Percentiles rank a stretch among this genome's conserved stretches.
phyloP scores from a whole-genome alignment of 1,140 invertebrate genomes.

The Lepidurus packardi region DNA sequence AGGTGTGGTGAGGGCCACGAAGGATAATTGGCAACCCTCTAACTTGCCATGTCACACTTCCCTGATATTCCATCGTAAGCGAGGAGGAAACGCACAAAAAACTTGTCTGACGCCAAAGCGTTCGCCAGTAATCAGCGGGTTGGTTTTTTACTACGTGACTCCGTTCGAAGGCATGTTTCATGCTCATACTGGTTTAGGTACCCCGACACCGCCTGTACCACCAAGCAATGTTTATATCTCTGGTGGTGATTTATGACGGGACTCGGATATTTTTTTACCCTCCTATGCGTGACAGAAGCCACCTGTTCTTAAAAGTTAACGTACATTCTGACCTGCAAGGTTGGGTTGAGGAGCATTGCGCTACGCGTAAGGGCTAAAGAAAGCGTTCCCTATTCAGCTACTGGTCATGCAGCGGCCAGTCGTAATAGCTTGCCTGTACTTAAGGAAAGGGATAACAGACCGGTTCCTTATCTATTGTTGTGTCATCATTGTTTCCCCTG shows the following conservation, averaged over 20 bases:
- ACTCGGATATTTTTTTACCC: neutral
- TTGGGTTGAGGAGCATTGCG: neutral
- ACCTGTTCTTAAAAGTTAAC: constrained; percentile 10
- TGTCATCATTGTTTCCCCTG: neutral
- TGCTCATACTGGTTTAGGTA: neutral
- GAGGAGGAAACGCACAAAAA: neutral
- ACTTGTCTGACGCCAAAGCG: neutral
- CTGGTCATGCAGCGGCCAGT: neutral
- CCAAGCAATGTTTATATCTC: neutral
- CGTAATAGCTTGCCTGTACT: neutral
- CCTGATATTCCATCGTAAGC: neutral
- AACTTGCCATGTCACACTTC: constrained; percentile 4
- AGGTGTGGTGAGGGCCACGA: neutral
- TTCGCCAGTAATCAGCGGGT: neutral
- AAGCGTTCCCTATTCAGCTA: neutral
- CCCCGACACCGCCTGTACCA: constrained; percentile 10
- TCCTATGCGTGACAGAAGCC: constrained; percentile 2
- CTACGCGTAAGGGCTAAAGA: neutral
- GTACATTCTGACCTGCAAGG: neutral
- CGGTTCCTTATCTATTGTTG: neutral
- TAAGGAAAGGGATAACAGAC: neutral
- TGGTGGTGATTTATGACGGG: neutral
- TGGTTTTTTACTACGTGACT: neutral
- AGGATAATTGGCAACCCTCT: neutral
- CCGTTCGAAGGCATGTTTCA: neutral